phyloP scores from a whole-genome alignment of 1,140 invertebrate species.

The Bradysia coprophila region DNA sequence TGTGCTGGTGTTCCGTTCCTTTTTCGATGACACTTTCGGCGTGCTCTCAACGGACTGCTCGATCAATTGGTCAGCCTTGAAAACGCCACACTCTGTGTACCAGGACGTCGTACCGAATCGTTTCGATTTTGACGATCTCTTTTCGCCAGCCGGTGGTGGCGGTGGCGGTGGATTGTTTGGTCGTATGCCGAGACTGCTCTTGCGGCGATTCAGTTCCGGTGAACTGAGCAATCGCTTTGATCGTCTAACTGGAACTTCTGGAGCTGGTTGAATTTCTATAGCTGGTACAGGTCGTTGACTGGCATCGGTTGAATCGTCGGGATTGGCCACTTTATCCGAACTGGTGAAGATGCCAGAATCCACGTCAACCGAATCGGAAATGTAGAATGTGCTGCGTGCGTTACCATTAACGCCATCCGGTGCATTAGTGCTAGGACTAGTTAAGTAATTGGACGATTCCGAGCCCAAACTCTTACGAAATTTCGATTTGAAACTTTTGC shows the following conservation, averaged over 20 bases:
- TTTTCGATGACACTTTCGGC: conserved; percentile 6
- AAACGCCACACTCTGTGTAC: conserved; percentile 32
- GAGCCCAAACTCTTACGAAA: conserved; percentile 27
- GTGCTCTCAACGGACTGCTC: conserved; percentile 7
- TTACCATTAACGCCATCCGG: conserved; percentile 11
- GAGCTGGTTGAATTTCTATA: not conserved
- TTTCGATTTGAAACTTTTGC: conserved; percentile 29
- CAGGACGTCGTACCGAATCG: conserved; percentile 21
- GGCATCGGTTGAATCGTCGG: not conserved
- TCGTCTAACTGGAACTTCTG: conserved; percentile 14
- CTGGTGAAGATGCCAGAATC: conserved; percentile 32
- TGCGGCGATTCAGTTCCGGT: conserved; percentile 10
- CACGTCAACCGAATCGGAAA: conserved; percentile 36
- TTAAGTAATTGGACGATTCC: conserved; percentile 25
- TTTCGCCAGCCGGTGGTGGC: conserved; percentile 12
- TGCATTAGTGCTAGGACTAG: too few species aligned
- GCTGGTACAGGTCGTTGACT: not conserved
- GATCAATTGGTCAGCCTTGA: conserved; percentile 14
- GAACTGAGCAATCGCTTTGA: conserved; percentile 12
- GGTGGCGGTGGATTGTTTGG: conserved; percentile 23
- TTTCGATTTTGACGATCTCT: conserved; percentile 5
- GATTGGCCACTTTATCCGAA: conserved; percentile 14
- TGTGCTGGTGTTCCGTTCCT: conserved; percentile 3
- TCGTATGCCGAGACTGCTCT: conserved; percentile 14
- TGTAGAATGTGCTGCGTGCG: conserved; percentile 41